Conservation (phyloP, 2,113 vertebrate species). For the Anolis carolinensis region DNA sequence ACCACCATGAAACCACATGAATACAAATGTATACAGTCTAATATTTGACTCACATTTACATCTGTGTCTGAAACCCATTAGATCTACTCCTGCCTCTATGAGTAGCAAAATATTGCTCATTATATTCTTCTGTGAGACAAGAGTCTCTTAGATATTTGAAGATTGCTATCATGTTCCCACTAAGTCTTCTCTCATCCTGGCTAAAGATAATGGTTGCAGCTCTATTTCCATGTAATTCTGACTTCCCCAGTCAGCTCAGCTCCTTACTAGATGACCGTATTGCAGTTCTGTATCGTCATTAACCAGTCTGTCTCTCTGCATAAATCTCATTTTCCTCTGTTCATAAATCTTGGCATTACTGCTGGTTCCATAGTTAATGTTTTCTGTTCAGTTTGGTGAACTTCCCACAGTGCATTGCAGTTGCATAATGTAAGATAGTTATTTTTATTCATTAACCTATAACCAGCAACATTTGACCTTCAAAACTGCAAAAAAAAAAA, state of each 20-base stretch:
- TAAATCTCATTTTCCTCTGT: conserved; percentile 25
- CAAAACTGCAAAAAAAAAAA: conserved; percentile 23
- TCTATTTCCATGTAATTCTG: background rate
- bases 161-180: background rate
- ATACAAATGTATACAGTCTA: background rate
- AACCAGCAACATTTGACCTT: conserved; percentile 50
- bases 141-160: background rate
- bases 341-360: conserved; percentile 37
- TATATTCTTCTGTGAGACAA: background rate
- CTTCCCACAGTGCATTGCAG: conserved; percentile 48
- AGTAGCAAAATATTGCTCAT: too few relatives aligned
- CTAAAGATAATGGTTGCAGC: background rate
- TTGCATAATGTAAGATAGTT: conserved; percentile 40
- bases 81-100: too few relatives aligned
- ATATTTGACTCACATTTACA: background rate
- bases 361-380: conserved; percentile 34
- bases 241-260: rapidly evolving
- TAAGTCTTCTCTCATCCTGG: background rate
- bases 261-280: background rate
- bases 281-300: background rate
- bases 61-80: background rate
- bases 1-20: too few relatives aligned
- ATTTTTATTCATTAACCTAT: conserved; percentile 44
- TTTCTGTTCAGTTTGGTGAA: conserved; percentile 26
- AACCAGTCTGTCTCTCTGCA: background rate